These are phyloP conservation scores for Ruditapes philippinarum DNA, from an alignment of 1,140 invertebrate genomes.

Conservation along the genomic window DNA sequence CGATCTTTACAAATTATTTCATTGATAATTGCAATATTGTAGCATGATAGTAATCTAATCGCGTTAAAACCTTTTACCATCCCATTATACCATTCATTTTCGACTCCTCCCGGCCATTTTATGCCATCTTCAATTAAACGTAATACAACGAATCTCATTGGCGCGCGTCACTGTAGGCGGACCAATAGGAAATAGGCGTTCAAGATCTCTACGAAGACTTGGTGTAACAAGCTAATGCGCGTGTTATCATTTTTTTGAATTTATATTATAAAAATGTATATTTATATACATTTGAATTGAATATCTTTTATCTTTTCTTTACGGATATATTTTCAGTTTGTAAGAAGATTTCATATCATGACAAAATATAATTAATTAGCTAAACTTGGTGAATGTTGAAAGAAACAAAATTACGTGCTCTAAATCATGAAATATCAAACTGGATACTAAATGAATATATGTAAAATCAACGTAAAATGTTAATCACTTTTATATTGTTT, in stretches of 20 bases:
- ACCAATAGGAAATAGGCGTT: conserved; percentile 2
- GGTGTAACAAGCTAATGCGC: not conserved
- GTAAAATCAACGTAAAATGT: too few relatives aligned
- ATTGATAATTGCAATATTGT: conserved; percentile 65
- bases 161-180: not conserved
- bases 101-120: conserved; percentile 52
- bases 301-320: not conserved
- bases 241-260: not conserved
- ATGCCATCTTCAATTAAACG: conserved; percentile 48
- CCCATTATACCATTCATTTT: conserved; percentile 36
- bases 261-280: too few relatives aligned
- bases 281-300: not conserved
- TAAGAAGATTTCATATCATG: too few relatives aligned
- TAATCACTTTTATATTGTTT: too few relatives aligned
- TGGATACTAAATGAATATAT: too few relatives aligned
- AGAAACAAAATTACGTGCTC: too few relatives aligned
- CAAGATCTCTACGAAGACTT: too few relatives aligned
- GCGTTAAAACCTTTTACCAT: conserved; percentile 55
- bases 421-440: too few relatives aligned
- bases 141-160: conserved; percentile 5
- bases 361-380: too few relatives aligned
- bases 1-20: conserved; percentile 55
- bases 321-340: too few relatives aligned
- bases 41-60: conserved; percentile 52
- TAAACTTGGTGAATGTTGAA: too few relatives aligned